Evolutionary conservation across 1,140 invertebrate species (phyloP), one percentile per base, ranked within the genome.

Genomic region (Cryptotermes secundus): DNA sequence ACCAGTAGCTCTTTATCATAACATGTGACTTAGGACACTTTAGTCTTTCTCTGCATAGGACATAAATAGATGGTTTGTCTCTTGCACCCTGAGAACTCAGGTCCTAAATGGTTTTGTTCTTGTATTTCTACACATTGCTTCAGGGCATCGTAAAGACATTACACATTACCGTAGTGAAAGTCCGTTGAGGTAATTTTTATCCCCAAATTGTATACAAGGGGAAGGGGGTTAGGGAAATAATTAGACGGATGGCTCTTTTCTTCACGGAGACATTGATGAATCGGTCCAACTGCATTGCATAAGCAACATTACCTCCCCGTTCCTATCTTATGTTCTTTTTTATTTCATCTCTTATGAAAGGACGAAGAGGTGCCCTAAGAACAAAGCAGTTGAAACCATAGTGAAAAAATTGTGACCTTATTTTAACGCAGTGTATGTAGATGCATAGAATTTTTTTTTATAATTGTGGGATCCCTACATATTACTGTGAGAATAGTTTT

Each of bases 111-210:
- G 6, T 72, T 72, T 72, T 72, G 59, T 72, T 72, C 59, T 72
- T 72, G 59, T 72, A 72, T 72, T 72, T n/a, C 59, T 72, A 26
- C 59, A 31, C 59, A 72, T 72, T 31, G 59, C 59, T 72, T 31
- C 59, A 31, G 59, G 59, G 26, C 59, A 72, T 26, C 59, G 4
- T 72, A 72, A 72, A 72, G 59, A 72, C 59, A 72, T 72, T 72
- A 72, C 59, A 31, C n/a, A 72, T 72, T 72, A 72, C 59, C 59
- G 26, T 72, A 72, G 59, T 72, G 59, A 72, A 72, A 72, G 31
- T 72, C 59, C 59, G 59, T 72, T 72, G 59, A 72, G 59, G 59
- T 72, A 72, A 72, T 72, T 72, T 72, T 72, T 72, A 72, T 72
- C 59, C 59, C 59, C n/a, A n/a, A 72, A 31, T n/a, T 72, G 26